Conservation (phyloP, 92 coral and sea anemone species). For the Galaxea fascicularis region DNA sequence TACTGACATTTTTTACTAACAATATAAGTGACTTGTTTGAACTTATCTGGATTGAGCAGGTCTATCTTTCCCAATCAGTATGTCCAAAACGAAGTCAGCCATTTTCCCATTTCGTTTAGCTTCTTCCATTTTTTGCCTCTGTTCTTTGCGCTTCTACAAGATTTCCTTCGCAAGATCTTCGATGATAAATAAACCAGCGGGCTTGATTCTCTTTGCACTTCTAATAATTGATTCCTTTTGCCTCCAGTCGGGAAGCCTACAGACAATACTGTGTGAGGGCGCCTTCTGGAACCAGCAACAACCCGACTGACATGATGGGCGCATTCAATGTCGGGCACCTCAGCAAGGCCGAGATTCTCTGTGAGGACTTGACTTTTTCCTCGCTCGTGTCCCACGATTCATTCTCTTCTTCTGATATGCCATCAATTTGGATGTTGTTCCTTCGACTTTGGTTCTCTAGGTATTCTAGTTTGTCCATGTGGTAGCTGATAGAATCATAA, state of each 20-base stretch:
- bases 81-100: slow-evolving; percentile 13
- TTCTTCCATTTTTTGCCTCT: neutral
- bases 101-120: neutral
- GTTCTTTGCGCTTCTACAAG: neutral
- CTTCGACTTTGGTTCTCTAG: no score
- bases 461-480: no score
- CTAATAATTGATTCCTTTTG: neutral
- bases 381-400: slow-evolving; percentile 1
- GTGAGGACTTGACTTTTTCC: slow-evolving; percentile 10
- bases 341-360: neutral
- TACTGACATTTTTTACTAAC: no score
- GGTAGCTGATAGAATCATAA: no score
- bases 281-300: slow-evolving; percentile 13
- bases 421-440: no score
- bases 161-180: slow-evolving; percentile 8
- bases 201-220: neutral
- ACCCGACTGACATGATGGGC: no score
- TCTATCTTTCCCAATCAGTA: no score
- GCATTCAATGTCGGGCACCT: slow-evolving; percentile 11
- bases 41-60: slow-evolving; percentile 7
- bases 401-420: no score
- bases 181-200: neutral
- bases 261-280: slow-evolving; percentile 18
- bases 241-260: neutral
- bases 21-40: no score